Conservation (phyloP, 2,797 vertebrate genomes). For the Poeciliopsis turneri region DNA sequence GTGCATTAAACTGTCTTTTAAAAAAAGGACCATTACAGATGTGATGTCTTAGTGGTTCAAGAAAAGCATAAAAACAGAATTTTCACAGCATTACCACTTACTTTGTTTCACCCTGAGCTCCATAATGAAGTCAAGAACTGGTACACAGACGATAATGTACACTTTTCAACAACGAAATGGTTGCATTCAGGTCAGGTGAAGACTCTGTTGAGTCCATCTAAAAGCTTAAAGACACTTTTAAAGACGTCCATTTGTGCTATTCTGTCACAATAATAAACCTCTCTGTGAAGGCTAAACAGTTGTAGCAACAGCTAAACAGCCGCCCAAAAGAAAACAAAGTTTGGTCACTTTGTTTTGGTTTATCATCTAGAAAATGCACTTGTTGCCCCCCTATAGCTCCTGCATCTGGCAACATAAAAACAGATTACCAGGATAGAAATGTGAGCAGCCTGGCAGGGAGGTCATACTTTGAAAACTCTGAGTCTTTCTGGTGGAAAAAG, state of each 20-base stretch:
- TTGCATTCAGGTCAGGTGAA: background rate
- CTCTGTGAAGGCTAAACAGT: background rate
- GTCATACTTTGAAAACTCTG: background rate
- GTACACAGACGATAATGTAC: background rate
- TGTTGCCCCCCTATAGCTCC: background rate
- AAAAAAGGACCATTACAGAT: constrained; percentile 17
- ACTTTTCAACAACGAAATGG: background rate
- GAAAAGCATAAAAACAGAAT: constrained; percentile 13
- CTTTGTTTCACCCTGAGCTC: constrained; percentile 12
- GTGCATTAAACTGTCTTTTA: constrained; percentile 36
- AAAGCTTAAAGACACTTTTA: constrained; percentile 1
- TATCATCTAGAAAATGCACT: background rate
- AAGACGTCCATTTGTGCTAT: background rate
- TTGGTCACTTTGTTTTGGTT: background rate
- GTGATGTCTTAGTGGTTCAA: constrained; percentile 8
- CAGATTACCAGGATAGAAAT: background rate
- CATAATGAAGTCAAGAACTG: constrained; percentile 11
- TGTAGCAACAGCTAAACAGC: background rate
- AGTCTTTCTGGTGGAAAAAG: too few species aligned
- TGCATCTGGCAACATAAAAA: background rate
- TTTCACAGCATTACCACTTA: constrained; percentile 12
- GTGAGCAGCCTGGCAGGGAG: background rate
- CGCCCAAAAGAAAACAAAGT: background rate
- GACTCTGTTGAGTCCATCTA: background rate
- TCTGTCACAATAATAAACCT: background rate